Percentiles rank a stretch among this genome's conserved stretches.
phyloP scores from a whole-genome alignment of 2,797 vertebrate species.

The Rhabdomys pumilio region DNA sequence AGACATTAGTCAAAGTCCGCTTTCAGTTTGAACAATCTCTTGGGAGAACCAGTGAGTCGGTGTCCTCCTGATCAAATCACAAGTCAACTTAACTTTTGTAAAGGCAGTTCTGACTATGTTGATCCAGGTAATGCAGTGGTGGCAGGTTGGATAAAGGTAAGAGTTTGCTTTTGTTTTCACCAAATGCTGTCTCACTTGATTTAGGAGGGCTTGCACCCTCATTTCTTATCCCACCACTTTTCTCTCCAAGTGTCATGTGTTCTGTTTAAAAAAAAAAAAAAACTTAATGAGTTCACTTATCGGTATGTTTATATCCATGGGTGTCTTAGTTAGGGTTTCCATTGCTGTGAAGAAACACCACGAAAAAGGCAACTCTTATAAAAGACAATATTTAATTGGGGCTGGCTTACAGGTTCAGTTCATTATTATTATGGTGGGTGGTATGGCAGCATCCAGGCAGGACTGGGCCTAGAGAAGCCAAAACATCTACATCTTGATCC shows the following conservation, averaged over 20 bases:
- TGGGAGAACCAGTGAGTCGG: constrained; percentile 61
- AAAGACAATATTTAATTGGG: background rate
- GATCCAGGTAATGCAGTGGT: constrained; percentile 90
- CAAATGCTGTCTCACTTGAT: constrained; percentile 95
- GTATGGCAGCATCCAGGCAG: background rate
- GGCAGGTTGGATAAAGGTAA: constrained; percentile 87
- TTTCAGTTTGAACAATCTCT: constrained; percentile 71
- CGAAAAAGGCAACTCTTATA: background rate
- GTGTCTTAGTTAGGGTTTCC: background rate
- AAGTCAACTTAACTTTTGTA: constrained; percentile 86
- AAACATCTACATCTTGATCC: background rate
- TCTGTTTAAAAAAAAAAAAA: background rate
- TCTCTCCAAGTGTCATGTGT: background rate
- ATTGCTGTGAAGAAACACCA: background rate
- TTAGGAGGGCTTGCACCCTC: constrained; percentile 93
- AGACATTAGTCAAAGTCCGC: constrained; percentile 74
- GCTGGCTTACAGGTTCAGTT: background rate
- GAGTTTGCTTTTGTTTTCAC: constrained; percentile 91
- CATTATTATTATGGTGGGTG: no score
- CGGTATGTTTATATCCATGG: background rate
- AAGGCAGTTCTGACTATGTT: constrained; percentile 89
- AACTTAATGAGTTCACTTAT: background rate
- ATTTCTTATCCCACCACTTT: background rate
- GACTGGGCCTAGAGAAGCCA: background rate
- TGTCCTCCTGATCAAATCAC: constrained; percentile 75